These are phyloP conservation scores for Drosophila lacteicornis DNA, from an alignment of 1,140 invertebrate species.

Conservation along the genomic window DNA sequence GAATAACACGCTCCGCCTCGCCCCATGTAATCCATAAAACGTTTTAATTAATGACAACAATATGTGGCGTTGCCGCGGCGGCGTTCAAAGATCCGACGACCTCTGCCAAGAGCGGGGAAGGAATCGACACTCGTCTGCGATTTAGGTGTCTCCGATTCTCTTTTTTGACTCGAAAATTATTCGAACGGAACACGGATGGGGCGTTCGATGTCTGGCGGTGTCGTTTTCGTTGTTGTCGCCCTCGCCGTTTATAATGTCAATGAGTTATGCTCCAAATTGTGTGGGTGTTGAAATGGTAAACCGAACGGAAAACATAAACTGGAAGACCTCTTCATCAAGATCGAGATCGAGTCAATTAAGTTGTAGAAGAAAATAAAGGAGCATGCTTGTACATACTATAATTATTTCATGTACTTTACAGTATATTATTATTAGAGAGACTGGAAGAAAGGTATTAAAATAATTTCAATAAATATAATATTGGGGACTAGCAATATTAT, in stretches of 20 bases:
- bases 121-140: constrained; percentile 59
- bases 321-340: constrained; percentile 17
- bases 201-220: constrained; percentile 50
- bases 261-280: constrained; percentile 61
- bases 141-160: constrained; percentile 55
- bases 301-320: constrained; percentile 44
- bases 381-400: neutral
- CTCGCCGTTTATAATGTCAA: constrained; percentile 51
- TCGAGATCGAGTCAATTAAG: constrained; percentile 47
- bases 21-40: constrained; percentile 81
- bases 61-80: constrained; percentile 72
- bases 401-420: neutral
- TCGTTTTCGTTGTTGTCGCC: constrained; percentile 41
- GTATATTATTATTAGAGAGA: too few species aligned
- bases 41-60: constrained; percentile 83
- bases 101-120: constrained; percentile 35
- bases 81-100: constrained; percentile 51
- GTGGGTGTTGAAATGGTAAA: constrained; percentile 65
- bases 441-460: too few species aligned
- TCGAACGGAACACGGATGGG: constrained; percentile 54
- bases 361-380: constrained; percentile 9
- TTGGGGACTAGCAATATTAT: too few species aligned
- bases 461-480: too few species aligned
- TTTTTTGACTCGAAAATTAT: constrained; percentile 25
- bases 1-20: constrained; percentile 38